Evolutionary conservation across 2,113 vertebrate genomes (phyloP).

Genomic region (Brachyistius frenatus): DNA sequence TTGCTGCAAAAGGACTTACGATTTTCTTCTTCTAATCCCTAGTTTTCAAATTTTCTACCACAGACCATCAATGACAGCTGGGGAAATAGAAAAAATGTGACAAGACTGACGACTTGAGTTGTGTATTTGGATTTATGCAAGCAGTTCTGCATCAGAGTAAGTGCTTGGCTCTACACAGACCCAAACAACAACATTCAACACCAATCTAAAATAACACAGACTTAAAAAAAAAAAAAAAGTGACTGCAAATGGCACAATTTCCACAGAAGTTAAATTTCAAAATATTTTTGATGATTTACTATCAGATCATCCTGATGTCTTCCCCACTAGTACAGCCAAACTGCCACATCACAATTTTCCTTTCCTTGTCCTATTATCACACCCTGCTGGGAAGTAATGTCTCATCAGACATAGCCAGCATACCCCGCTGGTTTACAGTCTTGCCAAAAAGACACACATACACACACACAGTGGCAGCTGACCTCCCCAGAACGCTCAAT

Average conservation of each 20-base stretch:
- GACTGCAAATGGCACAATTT: conserved; percentile 7
- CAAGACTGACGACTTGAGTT: not conserved
- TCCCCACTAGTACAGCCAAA: conserved; percentile 32
- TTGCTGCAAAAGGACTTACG: conserved; percentile 47
- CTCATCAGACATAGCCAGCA: conserved; percentile 55
- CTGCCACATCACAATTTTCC: conserved; percentile 43
- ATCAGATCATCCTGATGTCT: conserved; percentile 15
- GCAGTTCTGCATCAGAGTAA: conserved; percentile 6
- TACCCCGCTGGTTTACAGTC: conserved; percentile 47
- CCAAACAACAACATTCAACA: not conserved
- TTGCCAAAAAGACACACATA: conserved; percentile 54
- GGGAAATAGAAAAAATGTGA: not conserved
- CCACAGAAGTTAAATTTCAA: conserved; percentile 8
- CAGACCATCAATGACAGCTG: not conserved
- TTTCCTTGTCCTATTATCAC: conserved; percentile 54
- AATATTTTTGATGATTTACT: not conserved
- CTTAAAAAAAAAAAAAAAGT: not conserved
- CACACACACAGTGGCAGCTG: conserved; percentile 66
- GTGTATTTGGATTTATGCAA: conserved; percentile 8
- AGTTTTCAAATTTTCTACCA: not conserved
- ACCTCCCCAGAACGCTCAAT: conserved; percentile 80
- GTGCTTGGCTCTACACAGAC: not conserved
- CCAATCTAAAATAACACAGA: conserved; percentile 6
- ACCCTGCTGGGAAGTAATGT: conserved; percentile 69
- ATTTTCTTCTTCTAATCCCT: conserved; percentile 21